phyloP scores from a whole-genome alignment of 2,888 invertebrate species.

The Eristalinus aeneus region DNA sequence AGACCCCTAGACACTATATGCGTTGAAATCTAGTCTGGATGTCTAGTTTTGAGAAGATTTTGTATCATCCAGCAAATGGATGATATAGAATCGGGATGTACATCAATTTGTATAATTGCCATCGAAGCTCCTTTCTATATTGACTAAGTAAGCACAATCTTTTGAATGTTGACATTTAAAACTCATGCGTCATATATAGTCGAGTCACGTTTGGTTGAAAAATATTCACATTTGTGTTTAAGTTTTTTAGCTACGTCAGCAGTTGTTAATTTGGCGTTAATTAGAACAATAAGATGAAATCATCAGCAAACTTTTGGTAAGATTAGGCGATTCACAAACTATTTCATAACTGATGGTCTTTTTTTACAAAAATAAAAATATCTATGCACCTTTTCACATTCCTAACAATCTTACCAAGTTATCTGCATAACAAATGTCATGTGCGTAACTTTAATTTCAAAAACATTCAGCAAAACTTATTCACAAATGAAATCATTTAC shows the following conservation, averaged over 20 bases:
- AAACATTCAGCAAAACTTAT: background rate
- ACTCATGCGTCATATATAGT: background rate
- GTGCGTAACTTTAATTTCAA: background rate
- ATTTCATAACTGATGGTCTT: background rate
- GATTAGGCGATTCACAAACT: background rate
- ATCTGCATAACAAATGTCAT: background rate
- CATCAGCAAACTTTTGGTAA: background rate
- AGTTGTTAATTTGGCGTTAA: background rate
- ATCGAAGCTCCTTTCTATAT: too few species aligned
- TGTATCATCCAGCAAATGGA: too few species aligned
- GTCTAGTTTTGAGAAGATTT: too few species aligned
- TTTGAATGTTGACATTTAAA: background rate
- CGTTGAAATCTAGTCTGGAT: too few species aligned
- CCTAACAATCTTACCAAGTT: background rate
- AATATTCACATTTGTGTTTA: background rate
- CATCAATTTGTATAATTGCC: too few species aligned
- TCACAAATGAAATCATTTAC: background rate
- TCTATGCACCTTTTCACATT: background rate
- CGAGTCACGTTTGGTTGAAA: background rate
- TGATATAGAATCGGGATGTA: too few species aligned
- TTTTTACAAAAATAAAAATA: background rate
- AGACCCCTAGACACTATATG: too few species aligned
- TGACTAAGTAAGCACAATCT: too few species aligned
- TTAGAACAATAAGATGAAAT: background rate
- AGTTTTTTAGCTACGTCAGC: background rate